phyloP scores from a whole-genome alignment of 53 echinoderm and acorn worm species.

The Arbacia lixula region DNA sequence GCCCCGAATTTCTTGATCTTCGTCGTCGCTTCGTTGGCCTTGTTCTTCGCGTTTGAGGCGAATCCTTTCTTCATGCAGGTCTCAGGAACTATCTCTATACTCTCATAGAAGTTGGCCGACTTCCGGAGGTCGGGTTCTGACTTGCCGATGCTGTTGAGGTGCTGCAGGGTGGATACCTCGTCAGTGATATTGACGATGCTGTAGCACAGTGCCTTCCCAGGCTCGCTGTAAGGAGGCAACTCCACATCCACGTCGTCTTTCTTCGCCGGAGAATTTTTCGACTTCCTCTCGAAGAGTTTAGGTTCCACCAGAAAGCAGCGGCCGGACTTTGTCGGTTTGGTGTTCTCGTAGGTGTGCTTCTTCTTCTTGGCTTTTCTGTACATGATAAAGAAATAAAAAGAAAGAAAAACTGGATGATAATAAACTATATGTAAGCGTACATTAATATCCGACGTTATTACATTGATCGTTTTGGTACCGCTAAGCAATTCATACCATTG shows the following conservation, averaged over 20 bases:
- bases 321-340: constrained; percentile 32
- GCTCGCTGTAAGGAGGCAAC: background rate
- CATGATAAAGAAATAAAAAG: background rate
- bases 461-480: no score
- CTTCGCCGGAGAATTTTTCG: constrained; percentile 13
- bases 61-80: constrained; percentile 12
- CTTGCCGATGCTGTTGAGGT: constrained; percentile 22
- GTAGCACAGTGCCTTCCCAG: constrained; percentile 32
- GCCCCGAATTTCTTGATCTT: constrained; percentile 53
- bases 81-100: constrained; percentile 9
- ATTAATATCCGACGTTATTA: background rate
- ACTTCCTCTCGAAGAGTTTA: constrained; percentile 37
- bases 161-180: constrained; percentile 11
- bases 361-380: constrained; percentile 50
- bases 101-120: constrained; percentile 47
- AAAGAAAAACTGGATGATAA: background rate
- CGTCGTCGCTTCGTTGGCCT: constrained; percentile 39
- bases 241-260: background rate
- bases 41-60: constrained; percentile 39
- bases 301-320: constrained; percentile 26
- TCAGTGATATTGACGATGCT: constrained; percentile 49
- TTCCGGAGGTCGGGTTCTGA: constrained; percentile 44
- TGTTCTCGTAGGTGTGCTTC: constrained; percentile 51
- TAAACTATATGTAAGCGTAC: background rate
- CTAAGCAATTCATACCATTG: no score